These are phyloP conservation scores for Harpalus rubripes DNA, from an alignment of 2,888 invertebrate genomes.

Conservation along the genomic window DNA sequence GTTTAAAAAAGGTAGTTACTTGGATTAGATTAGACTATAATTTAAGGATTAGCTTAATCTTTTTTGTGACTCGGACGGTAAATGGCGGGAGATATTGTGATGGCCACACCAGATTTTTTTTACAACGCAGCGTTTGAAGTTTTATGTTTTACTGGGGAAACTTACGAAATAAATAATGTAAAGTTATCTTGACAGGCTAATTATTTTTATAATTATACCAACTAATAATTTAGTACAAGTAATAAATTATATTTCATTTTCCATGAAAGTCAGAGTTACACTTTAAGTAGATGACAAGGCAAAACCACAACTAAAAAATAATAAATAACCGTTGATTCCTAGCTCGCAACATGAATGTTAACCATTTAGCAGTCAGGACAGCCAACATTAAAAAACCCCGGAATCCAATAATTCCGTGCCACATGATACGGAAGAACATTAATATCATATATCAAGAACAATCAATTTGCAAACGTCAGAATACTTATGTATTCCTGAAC, in stretches of 20 bases:
- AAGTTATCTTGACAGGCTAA: not conserved
- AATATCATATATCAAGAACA: conserved; percentile 67
- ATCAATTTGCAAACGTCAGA: conserved; percentile 66
- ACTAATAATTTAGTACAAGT: conserved; percentile 1
- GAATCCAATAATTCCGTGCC: conserved; percentile 61
- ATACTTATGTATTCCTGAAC: conserved; percentile 64
- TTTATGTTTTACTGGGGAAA: not conserved
- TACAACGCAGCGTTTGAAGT: no score
- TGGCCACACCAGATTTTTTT: no score
- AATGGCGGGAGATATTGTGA: no score
- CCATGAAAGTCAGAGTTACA: conserved; percentile 7
- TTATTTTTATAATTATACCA: not conserved
- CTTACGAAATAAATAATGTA: not conserved
- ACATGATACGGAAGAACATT: conserved; percentile 66
- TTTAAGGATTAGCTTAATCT: no score
- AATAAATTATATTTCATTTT: conserved; percentile 18
- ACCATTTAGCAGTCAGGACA: conserved; percentile 57
- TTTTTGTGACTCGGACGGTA: no score
- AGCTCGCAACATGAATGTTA: conserved; percentile 47
- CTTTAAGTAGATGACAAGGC: conserved; percentile 33
- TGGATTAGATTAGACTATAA: no score
- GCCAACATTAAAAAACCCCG: conserved; percentile 57
- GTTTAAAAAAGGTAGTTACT: no score
- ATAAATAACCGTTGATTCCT: conserved; percentile 49
- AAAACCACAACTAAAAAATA: conserved; percentile 59